Base-by-base conservation (phyloP, 2,797 vertebrate genomes). In the Xiphophorus birchmanni region DNA sequence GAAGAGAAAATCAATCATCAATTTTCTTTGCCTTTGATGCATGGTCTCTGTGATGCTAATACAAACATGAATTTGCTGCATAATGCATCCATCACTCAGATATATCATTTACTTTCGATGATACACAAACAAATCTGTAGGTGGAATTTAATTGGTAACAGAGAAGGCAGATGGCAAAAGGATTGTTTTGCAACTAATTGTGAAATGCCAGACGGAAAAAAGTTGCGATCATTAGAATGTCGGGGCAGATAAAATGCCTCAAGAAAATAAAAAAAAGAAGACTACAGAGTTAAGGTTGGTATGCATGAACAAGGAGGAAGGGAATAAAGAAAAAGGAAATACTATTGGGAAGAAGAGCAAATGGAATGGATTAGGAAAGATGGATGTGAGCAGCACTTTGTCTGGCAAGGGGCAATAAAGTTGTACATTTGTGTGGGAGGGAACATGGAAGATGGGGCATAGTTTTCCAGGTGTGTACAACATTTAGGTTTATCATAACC, bases 61-160 rank as follows among this genome's bases (percentile, higher is more conserved):
- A 60, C 29, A 60, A 60, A 32, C 56, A 60, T 60, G 12, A 5
- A n/a, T 88, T 80, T 73, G 44, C 74, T 54, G 78, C 42, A 72
- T 85, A 73, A 54, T 71, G 56, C 87, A 83, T 83, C 75, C 29
- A 82, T 85, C 86, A 76, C 85, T 84, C 54, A 15, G 73, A 76
- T 75, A 83, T 74, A 82, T 84, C 80, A 71, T 73, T 71, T 11
- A 0, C 52, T 48, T 69, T 7, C 42, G n/a, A 5, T 77, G 77
- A 87, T 87, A 79, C 80, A 58, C 2, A 3, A 73, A 82, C 63
- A 92, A 83, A 91, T 89, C 82, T 87, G 65, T 32, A 15, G 79
- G 74, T 56, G 73, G 74, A 80, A 86, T 82, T 80, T 83, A 88
- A 87, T 84, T 81, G 73, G 54, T 44, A 21, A 77, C n/a, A 52